phyloP scores from a whole-genome alignment of 2,888 invertebrate genomes.

The Drosophila fungiperda region DNA sequence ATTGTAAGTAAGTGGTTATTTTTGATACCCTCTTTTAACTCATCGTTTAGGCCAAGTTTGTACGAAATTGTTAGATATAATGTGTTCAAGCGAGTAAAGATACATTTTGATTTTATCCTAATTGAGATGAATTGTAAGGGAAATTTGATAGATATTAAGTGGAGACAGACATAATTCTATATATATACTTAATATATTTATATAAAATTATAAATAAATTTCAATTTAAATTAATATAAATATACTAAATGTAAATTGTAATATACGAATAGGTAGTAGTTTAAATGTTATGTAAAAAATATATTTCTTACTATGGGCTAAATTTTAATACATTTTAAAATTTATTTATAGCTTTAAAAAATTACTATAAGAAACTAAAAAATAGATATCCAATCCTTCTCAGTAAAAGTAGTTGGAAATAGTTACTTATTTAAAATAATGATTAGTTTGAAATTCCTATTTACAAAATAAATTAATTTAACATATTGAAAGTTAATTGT shows the following conservation, averaged over 20 bases:
- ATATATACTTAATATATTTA: not conserved
- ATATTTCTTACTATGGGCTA: no score
- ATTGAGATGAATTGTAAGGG: not conserved
- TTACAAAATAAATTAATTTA: not conserved
- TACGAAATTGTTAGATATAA: not conserved
- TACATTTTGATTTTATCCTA: not conserved
- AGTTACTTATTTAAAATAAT: not conserved
- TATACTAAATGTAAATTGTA: not conserved
- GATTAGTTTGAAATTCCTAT: rapidly evolving
- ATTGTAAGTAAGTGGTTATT: conserved; percentile 7
- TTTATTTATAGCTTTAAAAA: no score
- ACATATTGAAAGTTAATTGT: no score
- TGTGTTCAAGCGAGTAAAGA: not conserved
- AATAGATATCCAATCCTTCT: no score
- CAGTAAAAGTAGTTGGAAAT: not conserved
- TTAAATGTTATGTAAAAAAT: not conserved
- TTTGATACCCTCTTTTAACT: not conserved
- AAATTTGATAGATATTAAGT: no score
- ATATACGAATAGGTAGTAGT: rapidly evolving
- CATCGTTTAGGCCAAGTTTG: not conserved
- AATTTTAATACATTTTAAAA: no score
- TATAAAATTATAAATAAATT: not conserved
- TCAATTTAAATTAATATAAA: no score
- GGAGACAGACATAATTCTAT: not conserved
- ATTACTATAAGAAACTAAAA: no score